Evolutionary conservation across 2,888 invertebrate species (phyloP), one percentile per base, ranked within the genome.

Genomic region (Phyllotreta striolata): DNA sequence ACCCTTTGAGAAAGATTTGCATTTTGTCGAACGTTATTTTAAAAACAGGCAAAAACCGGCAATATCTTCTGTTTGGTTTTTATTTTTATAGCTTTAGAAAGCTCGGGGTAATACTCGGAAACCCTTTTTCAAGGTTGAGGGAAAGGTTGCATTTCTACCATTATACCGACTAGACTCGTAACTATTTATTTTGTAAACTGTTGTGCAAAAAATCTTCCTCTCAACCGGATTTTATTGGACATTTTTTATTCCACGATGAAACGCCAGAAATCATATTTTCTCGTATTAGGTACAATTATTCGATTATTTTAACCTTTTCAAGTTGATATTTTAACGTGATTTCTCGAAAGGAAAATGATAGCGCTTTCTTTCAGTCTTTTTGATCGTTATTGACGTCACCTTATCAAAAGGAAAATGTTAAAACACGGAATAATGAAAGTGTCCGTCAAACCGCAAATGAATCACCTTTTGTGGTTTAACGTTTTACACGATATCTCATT

Each of bases 71-170:
- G 35, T 43, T 40, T 4, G 24, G 40, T 62, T 56, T 55, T 44
- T 38, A 43, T 62, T 56, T 55, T 44, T 38, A 43, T 37, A 52
- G 44, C 51, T 59, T 51, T 51, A 35, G 67, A 65, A 67, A 65
- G 65, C 61, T 62, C 58, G 40, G 55, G 58, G 46, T 24, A 24
- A 35, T 41, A 51, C 51, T 43, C 41, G 34, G n/a, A 58, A 66
- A 63, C 65, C 67, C 61, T 63, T 67, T 55, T 62, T 67, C 63
- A 63, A 63, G 62, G 63, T 62, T 43, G 63, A 59, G 9, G 47
- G 62, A 64, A 69, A 66, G 68, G 68, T 66, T 24, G 57, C 59
- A 63, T 66, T 68, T 66, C 61, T 66, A 66, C 61, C 51, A 63
- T 63, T 63, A 54, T 46, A 38, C 58, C 47, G 38, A 7, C 35